Base-by-base conservation (phyloP, 2,888 invertebrate species). In the Caenorhabditis drosophilae region DNA sequence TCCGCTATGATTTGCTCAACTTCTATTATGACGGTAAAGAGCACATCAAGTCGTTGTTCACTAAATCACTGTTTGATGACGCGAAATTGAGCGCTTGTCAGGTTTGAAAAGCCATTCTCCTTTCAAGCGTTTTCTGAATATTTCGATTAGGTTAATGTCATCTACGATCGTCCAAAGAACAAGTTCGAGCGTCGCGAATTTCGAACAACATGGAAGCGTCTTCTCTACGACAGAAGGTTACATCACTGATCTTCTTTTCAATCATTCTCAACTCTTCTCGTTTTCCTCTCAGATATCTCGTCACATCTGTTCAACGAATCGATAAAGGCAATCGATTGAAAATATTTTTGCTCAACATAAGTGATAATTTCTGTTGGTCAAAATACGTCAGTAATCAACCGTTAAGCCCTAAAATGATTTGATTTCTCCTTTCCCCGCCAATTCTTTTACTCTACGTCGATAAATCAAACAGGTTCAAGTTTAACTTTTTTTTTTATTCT, bases 281-380 rank as follows among this genome's bases (percentile, higher is more conserved):
- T 9, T 12, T 9, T 26, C 6, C 27, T 49, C 20, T 16, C 23
- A 38, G 52, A 31, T 52, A 67, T 25, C 36, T 67, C 26, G 44
- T 67, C 1, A 50, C 54, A 2, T 41, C 35, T 4, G 67, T 67
- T 3, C 38, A 61, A 18, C 41, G 34, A 34, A 4, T 67, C 16
- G 18, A 35, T 23, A 50, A 54, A 12, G 50, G 45, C 4, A 50
- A 61, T 6, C 35, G 42, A 4, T 11, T 61, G 1, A 45, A 52
- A 0, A 27, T 67, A 34, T 42, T 61, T 20, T 50, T 67, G 12
- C 20, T 66, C 16, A 67, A 67, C 41, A 57, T 67, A 16, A 48
- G 56, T 23, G 67, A 67, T 7, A 56, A 60, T 2, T 67, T 61
- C 35, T 67, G 67, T 35, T 67, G 67, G 67, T 56, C 67, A 16